Base-by-base conservation (phyloP, 2,797 vertebrate genomes). In the Gymnopithys bicolor region DNA sequence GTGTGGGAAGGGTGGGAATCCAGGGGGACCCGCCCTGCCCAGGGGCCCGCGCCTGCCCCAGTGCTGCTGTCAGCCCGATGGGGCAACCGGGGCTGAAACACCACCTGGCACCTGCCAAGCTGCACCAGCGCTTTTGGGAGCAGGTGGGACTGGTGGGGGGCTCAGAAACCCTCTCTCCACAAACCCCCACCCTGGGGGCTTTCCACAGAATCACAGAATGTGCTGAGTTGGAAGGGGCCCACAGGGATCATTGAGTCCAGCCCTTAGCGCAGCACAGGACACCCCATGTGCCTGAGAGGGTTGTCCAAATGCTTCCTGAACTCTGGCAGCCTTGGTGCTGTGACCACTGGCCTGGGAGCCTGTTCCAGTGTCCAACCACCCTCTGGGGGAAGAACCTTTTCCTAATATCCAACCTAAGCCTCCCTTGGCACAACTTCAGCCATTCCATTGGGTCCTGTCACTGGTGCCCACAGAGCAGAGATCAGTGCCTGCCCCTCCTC, bases 1-100 rank as follows among this genome's bases (percentile, higher is more conserved):
- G 70, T 73, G 95, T 95, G 86, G 93, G 80, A 78, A 64, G 52
- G 58, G 24, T 78, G 90, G 80, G 69, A 86, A 90, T 10, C 6
- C 0, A 1, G 37, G 64, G 60, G 35, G 30, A 51, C 58, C 58
- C 32, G 1, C 91, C 90, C 90, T 76, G 74, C 86, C 96, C 80
- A 1, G 11, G 63, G 87, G 87, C 84, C 48, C 1, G 1, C 55
- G 23, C 55, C 75, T 79, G 67, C 71, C 70, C 51, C 2, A 1
- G 23, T 15, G 76, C 81, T 84, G 77, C 87, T 2, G 12, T 84
- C 94, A 94, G 68, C 64, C 79, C 1, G 5, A 64, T 76, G 93
- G 89, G 83, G 85, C 39, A 91, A 93, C 59, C 1, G 1, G 46
- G 59, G 69, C 62, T 53, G 77, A 28, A 80, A 19, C 9, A 5